Percentiles rank a stretch among this genome's conserved stretches.
Evolutionary conservation across 1,140 invertebrate species (phyloP).

Genomic region (Eupeodes corollae): DNA sequence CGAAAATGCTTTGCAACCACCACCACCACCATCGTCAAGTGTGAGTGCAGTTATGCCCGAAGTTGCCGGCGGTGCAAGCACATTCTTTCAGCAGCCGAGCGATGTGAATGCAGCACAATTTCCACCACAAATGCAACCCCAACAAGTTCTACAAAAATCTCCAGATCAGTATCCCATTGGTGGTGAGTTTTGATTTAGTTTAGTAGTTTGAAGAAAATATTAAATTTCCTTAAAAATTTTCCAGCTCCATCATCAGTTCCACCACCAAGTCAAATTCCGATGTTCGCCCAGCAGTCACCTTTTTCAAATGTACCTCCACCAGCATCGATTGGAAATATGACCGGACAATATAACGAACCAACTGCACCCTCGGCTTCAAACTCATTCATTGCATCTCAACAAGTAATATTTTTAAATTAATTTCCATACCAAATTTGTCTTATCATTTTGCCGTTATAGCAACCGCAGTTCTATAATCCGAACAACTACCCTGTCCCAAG

Average conservation of each 20-base stretch:
- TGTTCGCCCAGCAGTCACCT: constrained; percentile 12
- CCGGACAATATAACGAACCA: constrained; percentile 14
- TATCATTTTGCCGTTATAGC: constrained; percentile 7
- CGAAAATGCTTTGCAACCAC: constrained; percentile 17
- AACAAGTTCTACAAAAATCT: neutral
- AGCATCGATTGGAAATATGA: constrained; percentile 7
- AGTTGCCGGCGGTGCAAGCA: neutral
- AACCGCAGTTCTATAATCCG: constrained; percentile 28
- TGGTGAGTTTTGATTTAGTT: too few species aligned
- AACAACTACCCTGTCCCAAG: constrained; percentile 15
- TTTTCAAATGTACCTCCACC: constrained; percentile 4
- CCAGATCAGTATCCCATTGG: too few species aligned
- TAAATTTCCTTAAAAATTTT: too few species aligned
- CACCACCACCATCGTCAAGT: neutral
- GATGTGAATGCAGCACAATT: neutral
- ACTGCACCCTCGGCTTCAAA: neutral
- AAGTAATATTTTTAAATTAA: constrained; percentile 17
- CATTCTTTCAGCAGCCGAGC: neutral
- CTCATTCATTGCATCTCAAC: constrained; percentile 18
- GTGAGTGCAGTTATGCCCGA: neutral
- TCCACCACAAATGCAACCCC: neutral
- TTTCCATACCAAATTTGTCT: constrained; percentile 8
- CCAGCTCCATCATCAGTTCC: neutral
- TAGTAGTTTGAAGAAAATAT: too few species aligned
- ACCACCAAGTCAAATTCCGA: constrained; percentile 6